Base-by-base conservation (phyloP, 2,797 vertebrate genomes). In the Protosalanx chinensis region DNA sequence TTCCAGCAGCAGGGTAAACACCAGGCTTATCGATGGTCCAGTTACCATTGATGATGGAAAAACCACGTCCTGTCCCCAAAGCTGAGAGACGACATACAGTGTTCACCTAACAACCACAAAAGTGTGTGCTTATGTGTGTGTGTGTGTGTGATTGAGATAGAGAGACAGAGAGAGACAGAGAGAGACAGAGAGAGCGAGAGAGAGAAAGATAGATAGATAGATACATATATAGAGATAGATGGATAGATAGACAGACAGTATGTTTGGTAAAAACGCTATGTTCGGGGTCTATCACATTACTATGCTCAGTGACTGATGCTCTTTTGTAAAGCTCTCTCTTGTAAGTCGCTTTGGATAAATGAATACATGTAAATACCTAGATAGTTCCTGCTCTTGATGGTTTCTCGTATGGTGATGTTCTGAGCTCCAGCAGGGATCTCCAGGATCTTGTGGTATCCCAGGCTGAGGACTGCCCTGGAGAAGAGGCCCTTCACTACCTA, bases 11-110 rank as follows among this genome's bases (percentile, higher is more conserved):
- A 4, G 56, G 67, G 76, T 88, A 88, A 60, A 83, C 64, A 10
- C 92, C 91, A 0, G 91, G 92, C 71, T 91, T 86, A 77, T 93
- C 90, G 71, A 93, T 92, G 73, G 88, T 82, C 92, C 92, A 93
- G 83, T 92, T 87, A 62, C 92, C 86, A 37, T 92, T 93, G 77
- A 93, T 86, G 82, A 93, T 81, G 8, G 91, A 86, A 67, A 81
- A 57, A 13, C 91, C 90, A 16, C 56, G 78, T 37, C 75, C 67
- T 59, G 85, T 90, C 78, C 76, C 79, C 27, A 93, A 75, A 76
- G 92, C 92, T 93, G 75, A 20, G 79, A 73, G 23, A 23, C 18
- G 12, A 72, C 78, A 82, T 64, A 7, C 41, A 67, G 23, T 16
- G 49, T 68, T 71, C 15, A 51, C 66, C 56, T 75, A 18, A 60